Base-by-base conservation (phyloP, 92 coral and sea anemone genomes). In the Umimayanthus kanabou region DNA sequence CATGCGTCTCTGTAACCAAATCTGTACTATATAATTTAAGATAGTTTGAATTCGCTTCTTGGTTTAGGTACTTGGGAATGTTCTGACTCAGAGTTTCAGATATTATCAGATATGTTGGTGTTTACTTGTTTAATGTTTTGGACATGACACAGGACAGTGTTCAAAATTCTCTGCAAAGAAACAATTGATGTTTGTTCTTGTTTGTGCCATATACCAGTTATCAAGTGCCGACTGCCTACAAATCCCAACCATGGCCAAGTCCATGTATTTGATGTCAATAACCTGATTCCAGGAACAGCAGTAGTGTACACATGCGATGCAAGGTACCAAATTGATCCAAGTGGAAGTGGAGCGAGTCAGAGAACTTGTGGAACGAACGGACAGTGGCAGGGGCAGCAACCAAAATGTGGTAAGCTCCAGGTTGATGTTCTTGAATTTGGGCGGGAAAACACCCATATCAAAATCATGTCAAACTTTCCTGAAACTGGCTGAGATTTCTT, bases 361-460 rank as follows among this genome's bases (percentile, higher is more conserved):
- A 72, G 77, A 30, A 72, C 39, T 39, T 72, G 77, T 72, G 77
- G 77, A 72, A 22, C 13, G 25, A 43, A 72, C 7, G 77, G 77
- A 72, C 42, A 26, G 40, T 72, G 77, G 77, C 33, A 33, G 39
- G 77, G 77, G 23, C 16, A 10, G 0, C 42, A 30, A 72, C 77
- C 77, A 2, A 20, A 72, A 29, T 72, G 77, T 11, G 39, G 77
- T 72, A 72, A 72, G 40, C 9, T 9, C 49, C 49, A 33, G 6
- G 49, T 50, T 50, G 57, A 50, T 50, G 57, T 50, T 50, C 49
- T 9, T 50, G 16, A 50, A 50, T 50, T 50, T 50, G 57, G 57
- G 2, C 0, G 14, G 14, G 57, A 13, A 13, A 50, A 11, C 57
- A 50, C 0, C 2, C 14, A 9, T 11, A 8, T 2, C 16, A 50